Evolutionary conservation across 2,113 vertebrate species (phyloP), one percentile per base, ranked within the genome.

Genomic region (Alouatta palliata): DNA sequence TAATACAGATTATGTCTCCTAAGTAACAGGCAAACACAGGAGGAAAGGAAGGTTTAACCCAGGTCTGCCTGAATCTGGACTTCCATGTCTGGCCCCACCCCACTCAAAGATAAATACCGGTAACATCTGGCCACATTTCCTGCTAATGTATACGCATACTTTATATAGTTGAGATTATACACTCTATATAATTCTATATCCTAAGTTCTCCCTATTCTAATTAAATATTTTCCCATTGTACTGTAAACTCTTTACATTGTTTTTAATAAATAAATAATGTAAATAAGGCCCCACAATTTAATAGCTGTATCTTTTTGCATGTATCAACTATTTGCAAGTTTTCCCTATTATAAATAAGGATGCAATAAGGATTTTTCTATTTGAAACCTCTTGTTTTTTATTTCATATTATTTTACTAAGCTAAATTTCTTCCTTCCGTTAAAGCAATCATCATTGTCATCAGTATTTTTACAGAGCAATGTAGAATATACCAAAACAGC

Each of bases 381-480:
- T 92, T 87, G 88, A 84, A 93, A 87, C 9, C 17, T 52, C 17
- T 58, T 37, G 25, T 37, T 91, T 54, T 82, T 86, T 90, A 87
- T 71, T 96, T 97, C 92, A 94, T 13, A 84, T 77, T 71, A 68
- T 37, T 93, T 87, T 93, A 66, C 94, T 85, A 86, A 86, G 40
- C 10, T 73, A 73, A 35, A 61, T 82, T 32, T 75, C 32, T 64
- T 93, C 71, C 79, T 32, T 35, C 68, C 49, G 45, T 47, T 43
- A 40, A 90, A 82, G 20, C 6, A 54, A 52, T 66, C 37, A 75
- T 58, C 43, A 86, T 17, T 70, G 87, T 92, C 37, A 75, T 58
- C 43, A 86, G 20, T 70, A 90, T 94, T 94, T 96, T 88, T 91
- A 90, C n/a, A 90, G 30, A 81, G 40, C 71, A 95, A 58, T 12